Evolutionary conservation across 2,797 vertebrate genomes (phyloP), one percentile per base, ranked within the genome.

Genomic region (Sebastiscus tertius): DNA sequence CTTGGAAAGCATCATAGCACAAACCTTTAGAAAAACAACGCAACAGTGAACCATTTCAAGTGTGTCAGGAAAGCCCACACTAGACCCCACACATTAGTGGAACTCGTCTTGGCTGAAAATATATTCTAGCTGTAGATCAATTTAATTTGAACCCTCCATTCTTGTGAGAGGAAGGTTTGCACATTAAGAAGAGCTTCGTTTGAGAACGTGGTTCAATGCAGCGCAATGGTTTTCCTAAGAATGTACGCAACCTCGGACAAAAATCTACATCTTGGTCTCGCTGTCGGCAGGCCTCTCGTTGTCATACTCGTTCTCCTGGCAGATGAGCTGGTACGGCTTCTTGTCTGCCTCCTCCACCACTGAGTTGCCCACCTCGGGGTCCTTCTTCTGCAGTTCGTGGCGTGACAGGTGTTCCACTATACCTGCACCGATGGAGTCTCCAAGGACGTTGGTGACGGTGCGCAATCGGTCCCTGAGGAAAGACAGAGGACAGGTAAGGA

Each of bases 391-490:
- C 78, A 99, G 90, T 89, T 99, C 98, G 0, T 98, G 97, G 29
- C 97, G 95, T 18, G 98, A 99, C 89, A 99, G 93, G 79, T 99
- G 97, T 85, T 98, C 97, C 7, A 99, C 96, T 22, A 99, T 99
- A 13, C 98, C 98, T 0, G 98, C 98, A 14, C 98, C 98, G 0
- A 99, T 97, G 10, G 98, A 99, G 87, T 99, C 98, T 78, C 98
- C 98, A 11, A 99, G 91, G 59, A 99, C 98, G 0, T 99, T 99
- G 33, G 98, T 99, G 79, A 94, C 96, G 68, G 98, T 99, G 58
- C 98, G 97, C 60, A 99, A 94, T 67, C 98, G 97, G 87, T 99
- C 98, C 91, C 98, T 99, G 82, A 42, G 31, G 49, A 56, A 56
- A 81, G 56, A 69, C 26, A 61, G 20, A 70, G 59, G 66, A 22